phyloP scores from a whole-genome alignment of 2,797 vertebrate genomes.

The Lemur catta region DNA sequence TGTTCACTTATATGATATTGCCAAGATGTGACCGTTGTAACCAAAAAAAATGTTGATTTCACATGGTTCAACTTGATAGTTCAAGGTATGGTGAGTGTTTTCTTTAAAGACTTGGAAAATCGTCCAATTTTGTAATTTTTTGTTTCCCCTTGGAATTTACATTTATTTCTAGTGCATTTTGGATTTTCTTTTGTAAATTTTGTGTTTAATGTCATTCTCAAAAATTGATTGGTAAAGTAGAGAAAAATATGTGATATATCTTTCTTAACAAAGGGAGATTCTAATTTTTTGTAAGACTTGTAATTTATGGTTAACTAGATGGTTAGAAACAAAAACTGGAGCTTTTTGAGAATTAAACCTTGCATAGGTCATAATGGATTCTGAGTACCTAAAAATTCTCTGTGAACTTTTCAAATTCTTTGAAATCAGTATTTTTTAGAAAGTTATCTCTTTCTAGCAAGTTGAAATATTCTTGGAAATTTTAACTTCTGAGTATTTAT shows the following conservation, averaged over 20 bases:
- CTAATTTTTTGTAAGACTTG: slow-evolving; percentile 12
- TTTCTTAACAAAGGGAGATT: not conserved
- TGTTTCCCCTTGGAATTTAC: not conserved
- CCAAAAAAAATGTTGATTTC: not conserved
- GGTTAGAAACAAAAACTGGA: slow-evolving; percentile 56
- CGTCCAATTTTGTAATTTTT: not conserved
- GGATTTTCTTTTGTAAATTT: not conserved
- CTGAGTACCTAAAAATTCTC: slow-evolving; percentile 56
- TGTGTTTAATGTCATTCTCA: not conserved
- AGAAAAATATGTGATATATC: not conserved
- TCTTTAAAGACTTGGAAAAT: not conserved
- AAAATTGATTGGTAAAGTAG: not conserved
- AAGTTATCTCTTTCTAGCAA: not conserved
- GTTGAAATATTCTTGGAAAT: slow-evolving; percentile 41
- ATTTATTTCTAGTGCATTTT: not conserved
- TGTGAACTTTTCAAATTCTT: slow-evolving; percentile 52
- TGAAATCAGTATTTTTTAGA: slow-evolving; percentile 63
- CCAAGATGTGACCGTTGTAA: not conserved
- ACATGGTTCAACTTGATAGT: not conserved
- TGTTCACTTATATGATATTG: not conserved
- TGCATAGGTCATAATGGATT: slow-evolving; percentile 30
- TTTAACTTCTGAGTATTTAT: slow-evolving; percentile 38
- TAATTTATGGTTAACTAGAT: slow-evolving; percentile 48
- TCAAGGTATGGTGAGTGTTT: not conserved
- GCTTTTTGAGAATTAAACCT: slow-evolving; percentile 56